Evolutionary conservation across 2,797 vertebrate species (phyloP).

Genomic region (Taeniopygia guttata): DNA sequence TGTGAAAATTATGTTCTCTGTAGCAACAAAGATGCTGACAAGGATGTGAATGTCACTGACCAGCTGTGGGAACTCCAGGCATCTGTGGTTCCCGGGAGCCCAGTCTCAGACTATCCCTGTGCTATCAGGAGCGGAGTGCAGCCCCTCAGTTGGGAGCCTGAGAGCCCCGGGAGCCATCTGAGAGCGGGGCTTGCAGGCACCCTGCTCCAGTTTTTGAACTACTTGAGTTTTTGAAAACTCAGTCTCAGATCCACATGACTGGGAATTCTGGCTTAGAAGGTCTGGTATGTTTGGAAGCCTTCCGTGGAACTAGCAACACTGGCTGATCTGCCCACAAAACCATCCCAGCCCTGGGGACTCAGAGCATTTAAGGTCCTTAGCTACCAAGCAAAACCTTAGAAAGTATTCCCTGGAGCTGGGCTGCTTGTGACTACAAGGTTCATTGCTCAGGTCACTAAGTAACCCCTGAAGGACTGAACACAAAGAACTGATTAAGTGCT

Average conservation of each 20-base stretch:
- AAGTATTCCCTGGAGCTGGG: not conserved
- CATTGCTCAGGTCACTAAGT: not conserved
- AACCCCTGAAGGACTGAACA: not conserved
- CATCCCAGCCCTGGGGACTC: not conserved
- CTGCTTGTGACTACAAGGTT: not conserved
- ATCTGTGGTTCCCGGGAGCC: constrained; percentile 26
- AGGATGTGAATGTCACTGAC: constrained; percentile 22
- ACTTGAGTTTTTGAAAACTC: not conserved
- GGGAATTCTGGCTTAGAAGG: not conserved
- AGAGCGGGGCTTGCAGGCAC: not conserved
- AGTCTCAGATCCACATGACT: not conserved
- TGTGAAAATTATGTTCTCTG: not conserved
- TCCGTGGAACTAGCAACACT: not conserved
- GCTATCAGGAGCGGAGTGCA: not conserved
- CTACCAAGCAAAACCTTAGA: not conserved
- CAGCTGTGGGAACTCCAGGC: constrained; percentile 50
- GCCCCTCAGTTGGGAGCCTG: not conserved
- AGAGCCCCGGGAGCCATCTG: not conserved
- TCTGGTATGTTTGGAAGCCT: constrained; percentile 8
- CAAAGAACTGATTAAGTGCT: not conserved
- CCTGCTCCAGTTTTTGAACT: not conserved
- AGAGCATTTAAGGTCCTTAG: not conserved
- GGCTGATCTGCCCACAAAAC: not conserved
- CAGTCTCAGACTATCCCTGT: not conserved
- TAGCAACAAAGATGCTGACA: constrained; percentile 16